Evolutionary conservation across 2,888 invertebrate species (phyloP).

Genomic region (Ganaspis brasiliensis): DNA sequence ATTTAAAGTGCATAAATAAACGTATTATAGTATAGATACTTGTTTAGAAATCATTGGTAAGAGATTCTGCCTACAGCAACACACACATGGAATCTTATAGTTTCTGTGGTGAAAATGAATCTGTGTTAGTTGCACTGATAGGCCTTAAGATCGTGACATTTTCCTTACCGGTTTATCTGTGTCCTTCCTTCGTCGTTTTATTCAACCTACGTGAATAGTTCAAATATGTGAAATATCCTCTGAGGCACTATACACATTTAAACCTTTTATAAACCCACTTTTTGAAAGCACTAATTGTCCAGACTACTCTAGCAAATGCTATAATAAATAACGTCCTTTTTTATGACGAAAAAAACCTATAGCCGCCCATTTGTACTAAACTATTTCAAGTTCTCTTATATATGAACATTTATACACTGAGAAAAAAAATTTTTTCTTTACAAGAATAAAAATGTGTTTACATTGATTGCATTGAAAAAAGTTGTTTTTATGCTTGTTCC

Average conservation of each 20-base stretch:
- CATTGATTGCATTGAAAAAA: too few species aligned
- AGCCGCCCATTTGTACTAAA: too few species aligned
- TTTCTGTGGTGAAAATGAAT: slow-evolving; percentile 20
- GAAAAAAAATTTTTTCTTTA: too few species aligned
- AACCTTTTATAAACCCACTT: background rate
- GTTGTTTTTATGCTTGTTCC: too few species aligned
- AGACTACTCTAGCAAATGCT: background rate
- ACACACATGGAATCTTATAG: slow-evolving; percentile 12
- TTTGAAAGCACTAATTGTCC: background rate
- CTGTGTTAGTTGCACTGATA: slow-evolving; percentile 56
- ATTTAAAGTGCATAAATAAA: background rate
- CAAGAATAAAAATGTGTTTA: too few species aligned
- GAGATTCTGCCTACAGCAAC: slow-evolving; percentile 1
- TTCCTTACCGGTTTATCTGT: slow-evolving; percentile 69
- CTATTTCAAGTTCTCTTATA: too few species aligned
- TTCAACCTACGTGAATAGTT: slow-evolving; percentile 56
- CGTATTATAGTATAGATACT: background rate
- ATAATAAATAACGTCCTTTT: background rate
- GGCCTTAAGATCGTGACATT: slow-evolving; percentile 66
- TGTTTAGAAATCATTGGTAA: slow-evolving; percentile 19
- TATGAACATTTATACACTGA: too few species aligned
- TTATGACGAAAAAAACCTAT: too few species aligned
- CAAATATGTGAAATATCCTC: slow-evolving; percentile 51
- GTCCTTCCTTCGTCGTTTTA: slow-evolving; percentile 62
- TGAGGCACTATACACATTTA: background rate